Conservation (phyloP, 2,888 invertebrate species). For the Thyatira batis region DNA sequence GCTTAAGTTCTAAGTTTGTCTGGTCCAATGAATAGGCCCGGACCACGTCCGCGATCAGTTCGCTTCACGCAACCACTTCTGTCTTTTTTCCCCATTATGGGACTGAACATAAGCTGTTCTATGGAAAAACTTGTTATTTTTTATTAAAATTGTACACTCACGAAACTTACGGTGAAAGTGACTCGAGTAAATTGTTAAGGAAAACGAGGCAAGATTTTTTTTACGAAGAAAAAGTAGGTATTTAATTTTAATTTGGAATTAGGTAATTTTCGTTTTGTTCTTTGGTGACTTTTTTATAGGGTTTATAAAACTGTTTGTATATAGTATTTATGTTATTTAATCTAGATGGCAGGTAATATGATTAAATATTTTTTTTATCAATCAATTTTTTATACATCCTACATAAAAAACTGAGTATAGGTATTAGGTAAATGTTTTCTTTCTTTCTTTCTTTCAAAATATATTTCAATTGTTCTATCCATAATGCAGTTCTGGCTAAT, state of each 20-base stretch:
- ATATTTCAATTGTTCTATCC: too few relatives aligned
- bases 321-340: too few relatives aligned
- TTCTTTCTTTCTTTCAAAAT: too few relatives aligned
- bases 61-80: constrained; percentile 13
- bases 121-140: neutral
- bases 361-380: too few relatives aligned
- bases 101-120: constrained; percentile 4
- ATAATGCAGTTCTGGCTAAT: too few relatives aligned
- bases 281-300: neutral
- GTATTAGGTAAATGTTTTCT: too few relatives aligned
- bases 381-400: too few relatives aligned
- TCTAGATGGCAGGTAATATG: too few relatives aligned
- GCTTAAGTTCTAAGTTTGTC: constrained; percentile 11
- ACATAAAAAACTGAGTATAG: too few relatives aligned
- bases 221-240: neutral
- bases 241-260: neutral
- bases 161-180: neutral
- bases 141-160: neutral
- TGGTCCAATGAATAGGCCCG: constrained; percentile 15
- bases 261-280: neutral
- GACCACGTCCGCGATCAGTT: constrained; percentile 18
- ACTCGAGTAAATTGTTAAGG: neutral
- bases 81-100: constrained; percentile 18
- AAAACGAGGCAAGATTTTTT: neutral
- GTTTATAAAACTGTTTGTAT: too few relatives aligned